phyloP scores from a whole-genome alignment of 1,140 invertebrate genomes.

The Drosophila rufa region DNA sequence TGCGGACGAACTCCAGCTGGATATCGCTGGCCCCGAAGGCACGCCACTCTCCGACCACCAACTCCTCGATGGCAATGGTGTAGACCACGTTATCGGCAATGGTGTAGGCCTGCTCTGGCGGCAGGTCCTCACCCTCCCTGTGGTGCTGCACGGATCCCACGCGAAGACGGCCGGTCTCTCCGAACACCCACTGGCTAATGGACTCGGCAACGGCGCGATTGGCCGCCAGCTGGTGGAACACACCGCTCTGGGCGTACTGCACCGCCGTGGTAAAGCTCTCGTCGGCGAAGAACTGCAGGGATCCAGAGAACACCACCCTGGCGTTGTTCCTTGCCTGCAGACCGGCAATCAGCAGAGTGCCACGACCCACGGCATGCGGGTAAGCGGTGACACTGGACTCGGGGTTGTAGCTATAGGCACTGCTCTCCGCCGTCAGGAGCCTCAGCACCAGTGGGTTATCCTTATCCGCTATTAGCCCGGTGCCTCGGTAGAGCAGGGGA shows the following conservation, averaged over 20 bases:
- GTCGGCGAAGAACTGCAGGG: slow-evolving; percentile 98
- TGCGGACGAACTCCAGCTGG: slow-evolving; percentile 99
- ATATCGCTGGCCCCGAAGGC: slow-evolving; percentile 97
- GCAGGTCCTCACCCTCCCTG: slow-evolving; percentile 91
- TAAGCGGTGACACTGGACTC: slow-evolving; percentile 93
- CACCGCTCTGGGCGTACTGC: slow-evolving; percentile 89
- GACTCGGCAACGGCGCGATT: slow-evolving; percentile 94
- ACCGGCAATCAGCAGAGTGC: slow-evolving; percentile 96
- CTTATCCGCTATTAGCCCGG: slow-evolving; percentile 95
- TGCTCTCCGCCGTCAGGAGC: slow-evolving; percentile 96
- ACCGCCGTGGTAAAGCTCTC: slow-evolving; percentile 95
- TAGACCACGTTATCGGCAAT: slow-evolving; percentile 98
- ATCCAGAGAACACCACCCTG: slow-evolving; percentile 98
- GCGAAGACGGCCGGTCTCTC: slow-evolving; percentile 96
- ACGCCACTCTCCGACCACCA: slow-evolving; percentile 94
- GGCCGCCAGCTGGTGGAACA: slow-evolving; percentile 88
- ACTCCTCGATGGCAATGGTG: slow-evolving; percentile 95
- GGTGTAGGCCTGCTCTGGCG: slow-evolving; percentile 94
- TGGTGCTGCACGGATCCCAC: slow-evolving; percentile 96
- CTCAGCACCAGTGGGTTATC: slow-evolving; percentile 97
- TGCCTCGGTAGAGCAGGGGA: slow-evolving; percentile 96
- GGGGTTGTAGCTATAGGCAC: slow-evolving; percentile 97
- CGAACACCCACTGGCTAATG: slow-evolving; percentile 98
- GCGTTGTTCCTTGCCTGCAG: slow-evolving; percentile 99
- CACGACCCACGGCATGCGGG: slow-evolving; percentile 97